Evolutionary conservation across 2,797 vertebrate genomes (phyloP).

Genomic region (Mormyrus hasselquistii): DNA sequence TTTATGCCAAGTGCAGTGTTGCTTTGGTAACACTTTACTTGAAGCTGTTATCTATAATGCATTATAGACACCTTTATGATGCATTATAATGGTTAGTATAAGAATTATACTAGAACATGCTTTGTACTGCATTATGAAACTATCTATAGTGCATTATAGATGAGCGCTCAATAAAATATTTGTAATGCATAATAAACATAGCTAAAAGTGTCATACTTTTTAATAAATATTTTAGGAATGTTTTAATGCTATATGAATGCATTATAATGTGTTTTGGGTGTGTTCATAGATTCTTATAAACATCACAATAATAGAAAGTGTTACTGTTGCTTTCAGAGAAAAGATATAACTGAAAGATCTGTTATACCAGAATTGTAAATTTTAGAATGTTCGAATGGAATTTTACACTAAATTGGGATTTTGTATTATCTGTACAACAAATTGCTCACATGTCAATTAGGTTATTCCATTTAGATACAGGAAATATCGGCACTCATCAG

Average conservation of each 20-base stretch:
- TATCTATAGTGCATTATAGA: background rate
- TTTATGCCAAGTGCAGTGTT: slow-evolving; percentile 11
- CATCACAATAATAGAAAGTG: background rate
- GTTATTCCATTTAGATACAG: background rate
- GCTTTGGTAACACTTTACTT: background rate
- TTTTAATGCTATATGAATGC: background rate
- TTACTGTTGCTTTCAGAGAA: background rate
- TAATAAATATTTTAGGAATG: background rate
- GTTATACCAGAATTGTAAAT: background rate
- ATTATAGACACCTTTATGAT: background rate
- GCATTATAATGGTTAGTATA: background rate
- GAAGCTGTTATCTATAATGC: background rate
- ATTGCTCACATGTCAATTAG: background rate
- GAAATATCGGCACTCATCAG: background rate
- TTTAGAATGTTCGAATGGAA: background rate
- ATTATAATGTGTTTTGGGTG: background rate
- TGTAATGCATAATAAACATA: background rate
- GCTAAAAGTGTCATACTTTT: background rate
- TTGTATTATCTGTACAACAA: background rate
- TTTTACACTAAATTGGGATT: background rate
- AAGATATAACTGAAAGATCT: background rate
- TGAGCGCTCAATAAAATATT: background rate
- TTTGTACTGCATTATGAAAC: background rate
- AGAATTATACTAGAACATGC: background rate
- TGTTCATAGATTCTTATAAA: background rate